Percentiles rank a stretch among this genome's conserved stretches.
Evolutionary conservation across 2,797 vertebrate species (phyloP).

Genomic region (Fringilla coelebs): DNA sequence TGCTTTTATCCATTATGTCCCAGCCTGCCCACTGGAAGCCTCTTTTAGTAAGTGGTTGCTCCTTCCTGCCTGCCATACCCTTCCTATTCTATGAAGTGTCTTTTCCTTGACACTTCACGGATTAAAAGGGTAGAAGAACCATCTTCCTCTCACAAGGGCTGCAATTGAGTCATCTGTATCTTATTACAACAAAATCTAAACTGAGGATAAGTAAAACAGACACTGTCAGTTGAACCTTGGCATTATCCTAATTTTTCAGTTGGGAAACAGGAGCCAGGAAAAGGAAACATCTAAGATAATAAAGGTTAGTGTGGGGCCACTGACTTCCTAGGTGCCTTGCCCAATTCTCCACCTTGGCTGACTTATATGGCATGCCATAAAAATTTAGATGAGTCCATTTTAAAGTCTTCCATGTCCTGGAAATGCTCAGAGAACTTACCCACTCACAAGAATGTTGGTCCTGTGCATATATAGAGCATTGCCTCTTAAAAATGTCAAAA

Average conservation of each 20-base stretch:
- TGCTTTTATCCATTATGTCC: not conserved
- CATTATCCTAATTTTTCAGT: not conserved
- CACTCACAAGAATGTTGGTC: not conserved
- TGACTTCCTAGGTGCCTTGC: not conserved
- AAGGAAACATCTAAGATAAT: not conserved
- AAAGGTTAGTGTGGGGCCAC: not conserved
- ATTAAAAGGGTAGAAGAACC: not conserved
- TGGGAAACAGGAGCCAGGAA: not conserved
- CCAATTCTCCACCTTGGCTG: not conserved
- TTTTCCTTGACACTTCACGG: not conserved
- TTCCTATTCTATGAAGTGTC: not conserved
- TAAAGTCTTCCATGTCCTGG: not conserved
- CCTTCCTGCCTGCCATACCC: not conserved
- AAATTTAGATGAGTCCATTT: not conserved
- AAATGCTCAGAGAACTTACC: not conserved
- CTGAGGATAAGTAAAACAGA: not conserved
- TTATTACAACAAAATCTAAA: not conserved
- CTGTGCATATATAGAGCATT: not conserved
- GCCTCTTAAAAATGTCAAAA: not conserved
- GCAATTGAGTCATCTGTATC: not conserved
- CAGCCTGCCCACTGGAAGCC: not conserved
- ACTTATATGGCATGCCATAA: not conserved
- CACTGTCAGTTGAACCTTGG: not conserved
- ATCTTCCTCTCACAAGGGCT: not conserved
- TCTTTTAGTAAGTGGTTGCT: not conserved